phyloP scores from a whole-genome alignment of 92 coral and sea anemone species.

The Parazoanthus darwini region DNA sequence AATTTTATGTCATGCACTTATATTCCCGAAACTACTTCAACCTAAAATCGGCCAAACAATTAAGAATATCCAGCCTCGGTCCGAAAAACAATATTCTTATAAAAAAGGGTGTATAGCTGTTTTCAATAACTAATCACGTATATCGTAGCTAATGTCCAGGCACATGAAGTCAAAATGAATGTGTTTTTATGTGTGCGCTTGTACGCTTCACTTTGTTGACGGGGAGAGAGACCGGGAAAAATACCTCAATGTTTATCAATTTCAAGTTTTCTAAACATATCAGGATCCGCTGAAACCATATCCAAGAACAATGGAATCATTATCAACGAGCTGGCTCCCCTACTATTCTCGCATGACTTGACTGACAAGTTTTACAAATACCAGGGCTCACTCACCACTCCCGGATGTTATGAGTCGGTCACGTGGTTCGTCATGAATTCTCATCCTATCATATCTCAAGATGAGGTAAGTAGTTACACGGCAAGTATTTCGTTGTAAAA shows the following conservation, averaged over 20 bases:
- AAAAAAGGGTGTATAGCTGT: too few relatives aligned
- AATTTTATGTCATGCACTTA: too few relatives aligned
- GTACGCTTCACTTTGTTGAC: not conserved
- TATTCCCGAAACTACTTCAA: too few relatives aligned
- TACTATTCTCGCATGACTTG: constrained; percentile 57
- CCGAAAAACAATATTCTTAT: too few relatives aligned
- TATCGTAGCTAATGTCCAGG: not conserved
- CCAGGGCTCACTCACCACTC: constrained; percentile 65
- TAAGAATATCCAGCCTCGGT: too few relatives aligned
- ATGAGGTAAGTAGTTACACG: constrained; percentile 41
- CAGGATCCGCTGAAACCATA: constrained; percentile 51
- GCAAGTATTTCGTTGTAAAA: too few relatives aligned
- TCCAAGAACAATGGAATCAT: constrained; percentile 53
- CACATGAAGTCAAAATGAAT: not conserved
- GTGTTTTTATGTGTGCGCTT: not conserved
- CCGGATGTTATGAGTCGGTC: constrained; percentile 67
- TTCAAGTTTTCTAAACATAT: not conserved
- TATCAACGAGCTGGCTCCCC: constrained; percentile 62
- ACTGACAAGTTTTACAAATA: constrained; percentile 67
- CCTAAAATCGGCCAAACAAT: too few relatives aligned
- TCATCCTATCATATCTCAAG: constrained; percentile 55
- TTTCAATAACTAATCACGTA: too few relatives aligned
- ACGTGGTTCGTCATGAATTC: constrained; percentile 69
- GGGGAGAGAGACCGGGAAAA: not conserved
- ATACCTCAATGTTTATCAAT: not conserved